Conservation (phyloP, 2,888 invertebrate species). For the Hanleya hanleyi region DNA sequence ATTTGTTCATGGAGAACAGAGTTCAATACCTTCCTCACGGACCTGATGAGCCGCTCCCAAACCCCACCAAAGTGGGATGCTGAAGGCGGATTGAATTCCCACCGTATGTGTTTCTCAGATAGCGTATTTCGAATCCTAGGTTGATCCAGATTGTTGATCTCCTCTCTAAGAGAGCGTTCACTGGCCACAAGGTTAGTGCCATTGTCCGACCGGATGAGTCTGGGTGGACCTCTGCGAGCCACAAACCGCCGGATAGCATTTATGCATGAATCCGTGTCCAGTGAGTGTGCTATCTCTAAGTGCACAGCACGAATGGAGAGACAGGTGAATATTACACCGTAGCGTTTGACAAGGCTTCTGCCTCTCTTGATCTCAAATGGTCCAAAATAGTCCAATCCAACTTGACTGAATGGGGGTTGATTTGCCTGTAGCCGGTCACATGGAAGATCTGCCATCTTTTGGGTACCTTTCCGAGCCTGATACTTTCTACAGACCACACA, state of each 20-base stretch:
- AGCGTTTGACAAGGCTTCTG: constrained; percentile 19
- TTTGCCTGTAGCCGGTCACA: constrained; percentile 12
- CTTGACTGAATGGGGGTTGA: constrained; percentile 20
- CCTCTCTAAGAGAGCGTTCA: constrained; percentile 24
- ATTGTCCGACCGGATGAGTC: constrained; percentile 15
- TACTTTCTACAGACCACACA: constrained; percentile 23
- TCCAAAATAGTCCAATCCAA: constrained; percentile 30
- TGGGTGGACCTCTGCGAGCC: constrained; percentile 18
- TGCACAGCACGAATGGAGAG: constrained; percentile 24
- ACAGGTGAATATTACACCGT: constrained; percentile 38
- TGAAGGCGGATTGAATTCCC: too few relatives aligned
- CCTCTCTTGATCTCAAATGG: constrained; percentile 28
- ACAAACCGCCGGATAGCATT: constrained; percentile 29
- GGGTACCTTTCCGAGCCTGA: not conserved
- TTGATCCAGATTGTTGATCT: constrained; percentile 27
- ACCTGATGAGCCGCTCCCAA: too few relatives aligned
- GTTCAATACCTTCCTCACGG: too few relatives aligned
- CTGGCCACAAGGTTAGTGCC: constrained; percentile 35
- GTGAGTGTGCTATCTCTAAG: constrained; percentile 24
- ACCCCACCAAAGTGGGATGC: too few relatives aligned
- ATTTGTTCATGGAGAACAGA: too few relatives aligned
- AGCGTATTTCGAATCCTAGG: constrained; percentile 19
- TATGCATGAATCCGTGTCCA: constrained; percentile 26
- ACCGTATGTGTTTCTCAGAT: constrained; percentile 25
- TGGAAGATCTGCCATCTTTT: constrained; percentile 35